Conservation (phyloP, 1,140 invertebrate genomes). For the Drosophila funebris region DNA sequence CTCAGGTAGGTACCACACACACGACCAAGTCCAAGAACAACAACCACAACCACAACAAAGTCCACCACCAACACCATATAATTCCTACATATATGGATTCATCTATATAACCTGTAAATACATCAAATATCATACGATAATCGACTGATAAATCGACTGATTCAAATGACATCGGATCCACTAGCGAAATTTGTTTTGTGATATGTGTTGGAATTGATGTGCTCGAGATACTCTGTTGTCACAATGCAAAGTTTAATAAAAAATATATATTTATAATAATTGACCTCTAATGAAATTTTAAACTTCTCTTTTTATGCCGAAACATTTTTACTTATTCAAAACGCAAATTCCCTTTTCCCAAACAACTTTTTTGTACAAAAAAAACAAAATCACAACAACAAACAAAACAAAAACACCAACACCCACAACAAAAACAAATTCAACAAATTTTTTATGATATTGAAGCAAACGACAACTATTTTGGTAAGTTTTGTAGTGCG, state of each 20-base stretch:
- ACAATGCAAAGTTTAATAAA: conserved; percentile 57
- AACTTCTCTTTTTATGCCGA: conserved; percentile 75
- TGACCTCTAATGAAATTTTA: conserved; percentile 69
- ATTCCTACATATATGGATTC: conserved; percentile 82
- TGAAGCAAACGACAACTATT: conserved; percentile 99
- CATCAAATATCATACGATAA: conserved; percentile 79
- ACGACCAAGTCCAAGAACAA: conserved; percentile 54
- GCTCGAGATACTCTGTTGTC: conserved; percentile 57
- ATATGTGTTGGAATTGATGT: conserved; percentile 61
- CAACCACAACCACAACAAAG: conserved; percentile 48
- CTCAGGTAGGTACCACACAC: conserved; percentile 91
- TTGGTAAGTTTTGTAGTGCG: conserved; percentile 91
- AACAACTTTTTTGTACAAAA: conserved; percentile 40
- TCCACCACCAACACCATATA: conserved; percentile 69
- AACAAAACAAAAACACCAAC: conserved; percentile 41
- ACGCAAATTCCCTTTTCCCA: conserved; percentile 43
- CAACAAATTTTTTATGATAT: conserved; percentile 71
- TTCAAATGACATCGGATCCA: conserved; percentile 15
- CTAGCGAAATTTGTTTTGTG: conserved; percentile 37
- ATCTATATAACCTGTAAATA: conserved; percentile 84
- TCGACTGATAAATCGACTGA: conserved; percentile 48
- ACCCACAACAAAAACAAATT: conserved; percentile 36
- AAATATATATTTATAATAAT: conserved; percentile 32
- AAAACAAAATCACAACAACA: too few relatives aligned
- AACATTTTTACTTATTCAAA: conserved; percentile 53